Evolutionary conservation across 2,113 vertebrate species (phyloP), one percentile per base, ranked within the genome.

Genomic region (Mormoops blainvillei): DNA sequence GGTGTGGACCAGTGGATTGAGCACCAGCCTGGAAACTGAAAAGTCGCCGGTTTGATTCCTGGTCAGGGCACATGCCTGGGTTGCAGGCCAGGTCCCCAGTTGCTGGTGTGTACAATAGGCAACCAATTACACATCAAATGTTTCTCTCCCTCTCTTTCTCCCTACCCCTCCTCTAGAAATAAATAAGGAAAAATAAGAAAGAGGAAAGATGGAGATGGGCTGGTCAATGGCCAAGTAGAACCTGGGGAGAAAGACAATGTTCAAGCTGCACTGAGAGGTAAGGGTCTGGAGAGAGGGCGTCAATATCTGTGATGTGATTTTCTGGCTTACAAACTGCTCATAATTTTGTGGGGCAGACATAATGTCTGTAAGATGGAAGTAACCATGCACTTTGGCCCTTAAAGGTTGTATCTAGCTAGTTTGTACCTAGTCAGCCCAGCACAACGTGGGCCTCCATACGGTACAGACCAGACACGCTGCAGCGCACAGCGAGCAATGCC

Each of bases 361-460:
- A 19, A 52, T 24, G 36, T 50, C n/a, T 58, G 4, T 19, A 74
- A 54, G 56, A 76, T 22, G 41, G 24, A 82, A 58, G 56, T 20
- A 33, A 31, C 13, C 33, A 12, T 5, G 67, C 36, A 22, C n/a
- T 78, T 63, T 56, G 5, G 28, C 19, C 20, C 50, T 9, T 36
- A 20, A 24, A 38, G n/a, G 20, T 1, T 89, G 28, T 63, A 65
- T 67, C 87, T 43, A 13, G 82, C 13, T 7, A 11, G 31, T 52
- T 26, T 33, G 33, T 88, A 73, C 61, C 56, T 14, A 7, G 33
- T 26, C 54, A 38, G 82, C 38, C 22, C 63, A 12, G 48, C 19
- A 33, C 0, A 4, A 20, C 80, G 19, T 10, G 3, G 10, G 28
- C 38, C n/a, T 67, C 36, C 58, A 4, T 0, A 2, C 5, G n/a